Base-by-base conservation (phyloP, 2,797 vertebrate genomes). In the Taeniopygia guttata region DNA sequence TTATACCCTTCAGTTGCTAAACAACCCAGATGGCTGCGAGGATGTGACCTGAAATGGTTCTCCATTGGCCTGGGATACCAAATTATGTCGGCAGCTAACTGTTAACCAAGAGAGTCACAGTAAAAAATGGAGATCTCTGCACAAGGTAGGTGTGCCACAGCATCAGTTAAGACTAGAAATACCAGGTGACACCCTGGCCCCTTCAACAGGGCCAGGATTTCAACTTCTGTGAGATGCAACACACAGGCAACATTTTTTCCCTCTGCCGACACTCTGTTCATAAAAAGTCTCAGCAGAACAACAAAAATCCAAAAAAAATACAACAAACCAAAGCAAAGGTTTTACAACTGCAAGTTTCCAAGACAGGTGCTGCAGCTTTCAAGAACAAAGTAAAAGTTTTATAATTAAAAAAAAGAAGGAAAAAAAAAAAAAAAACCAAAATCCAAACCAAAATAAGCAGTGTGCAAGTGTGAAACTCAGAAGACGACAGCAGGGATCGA, bases 1-100 rank as follows among this genome's bases (percentile, higher is more conserved):
- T 94, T 96, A 95, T 88, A 96, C 92, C 93, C 93, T 97, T 97
- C 58, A 84, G 83, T 66, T 96, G 95, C 95, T 89, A 2, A 94
- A 91, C 83, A 95, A 96, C 91, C 93, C 81, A 59, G 76, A 94
- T 91, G 95, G 92, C 84, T 95, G 95, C 13, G 1, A 95, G 94
- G 94, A 96, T n/a, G 66, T 79, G 83, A 96, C 93, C 93, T 78
- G 81, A 95, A 95, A 80, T 62, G 89, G 77, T 93, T 96, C 89
- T 95, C 90, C 89, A 83, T 23, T 80, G 76, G 75, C 84, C 64
- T 92, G 75, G 80, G 87, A 93, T 13, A 90, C 81, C 86, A 51
- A 60, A 40, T 7, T 46, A 21, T n/a, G 75, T 73, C 5, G 69
- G 80, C 82, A 87, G 90, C 58, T 84, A 90, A 88, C 70, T 87